Percentiles rank a stretch among this genome's conserved stretches.
Conservation (phyloP, 2,797 vertebrate genomes). For the Orestias chungarensis region DNA sequence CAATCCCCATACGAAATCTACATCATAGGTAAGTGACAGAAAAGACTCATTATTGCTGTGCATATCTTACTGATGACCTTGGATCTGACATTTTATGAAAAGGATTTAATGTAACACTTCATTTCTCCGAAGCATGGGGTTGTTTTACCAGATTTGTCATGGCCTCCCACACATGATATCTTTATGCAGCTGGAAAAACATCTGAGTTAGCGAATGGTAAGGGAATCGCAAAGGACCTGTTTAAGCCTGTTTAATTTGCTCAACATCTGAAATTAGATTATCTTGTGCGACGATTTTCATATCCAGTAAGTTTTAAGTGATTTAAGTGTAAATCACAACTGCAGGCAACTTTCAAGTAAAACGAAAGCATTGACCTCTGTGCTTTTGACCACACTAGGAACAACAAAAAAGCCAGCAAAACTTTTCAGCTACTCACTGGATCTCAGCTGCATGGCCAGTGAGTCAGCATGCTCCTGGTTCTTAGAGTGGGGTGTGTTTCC, state of each 20-base stretch:
- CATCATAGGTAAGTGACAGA: conserved; percentile 34
- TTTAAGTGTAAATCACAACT: not conserved
- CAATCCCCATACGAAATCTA: conserved; percentile 14
- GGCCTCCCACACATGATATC: conserved; percentile 43
- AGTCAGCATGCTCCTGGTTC: conserved; percentile 26
- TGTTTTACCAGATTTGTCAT: conserved; percentile 41
- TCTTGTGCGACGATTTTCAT: conserved; percentile 31
- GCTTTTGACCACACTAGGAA: conserved; percentile 15
- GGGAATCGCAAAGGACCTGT: conserved; percentile 31
- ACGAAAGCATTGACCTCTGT: not conserved
- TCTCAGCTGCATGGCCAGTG: conserved; percentile 11
- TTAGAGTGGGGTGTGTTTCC: conserved; percentile 21
- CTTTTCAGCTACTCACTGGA: conserved; percentile 28
- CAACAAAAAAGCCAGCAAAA: conserved; percentile 17
- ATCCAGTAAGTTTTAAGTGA: conserved; percentile 26
- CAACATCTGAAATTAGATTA: conserved; percentile 39
- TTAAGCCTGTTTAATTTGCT: conserved; percentile 56
- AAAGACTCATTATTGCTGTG: conserved; percentile 29
- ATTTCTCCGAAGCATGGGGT: conserved; percentile 32
- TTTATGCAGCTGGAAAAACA: conserved; percentile 61
- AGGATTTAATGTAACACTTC: conserved; percentile 39
- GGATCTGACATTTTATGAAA: conserved; percentile 40
- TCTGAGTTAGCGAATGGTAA: conserved; percentile 22
- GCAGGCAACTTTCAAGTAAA: not conserved
- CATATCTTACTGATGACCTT: conserved; percentile 34